A percentile compares a stretch with the other conserved stretches of the same genome.
Conservation (phyloP, 2,797 vertebrate species). For the Leptodactylus fallax region DNA sequence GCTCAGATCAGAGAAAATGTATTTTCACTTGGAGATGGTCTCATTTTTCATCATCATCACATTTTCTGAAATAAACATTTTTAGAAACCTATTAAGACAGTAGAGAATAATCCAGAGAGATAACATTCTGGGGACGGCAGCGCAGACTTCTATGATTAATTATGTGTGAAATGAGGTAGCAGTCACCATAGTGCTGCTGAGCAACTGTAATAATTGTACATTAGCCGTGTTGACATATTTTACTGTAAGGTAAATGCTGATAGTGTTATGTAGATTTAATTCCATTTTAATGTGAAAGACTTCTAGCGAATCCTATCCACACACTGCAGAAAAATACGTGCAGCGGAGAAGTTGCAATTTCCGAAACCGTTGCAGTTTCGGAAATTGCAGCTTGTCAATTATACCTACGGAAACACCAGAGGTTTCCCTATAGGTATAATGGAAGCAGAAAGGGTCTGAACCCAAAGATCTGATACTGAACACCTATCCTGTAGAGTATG, state of each 20-base stretch:
- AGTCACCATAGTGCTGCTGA: not conserved
- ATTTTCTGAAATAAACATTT: conserved; percentile 24
- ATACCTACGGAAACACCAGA: no score
- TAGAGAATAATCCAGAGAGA: conserved; percentile 31
- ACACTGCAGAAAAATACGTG: no score
- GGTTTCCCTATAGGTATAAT: no score
- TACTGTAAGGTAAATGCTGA: conserved; percentile 15
- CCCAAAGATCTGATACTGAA: no score
- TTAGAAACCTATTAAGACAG: conserved; percentile 16
- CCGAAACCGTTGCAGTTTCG: no score
- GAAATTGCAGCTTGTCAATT: no score
- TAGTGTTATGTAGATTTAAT: conserved; percentile 14
- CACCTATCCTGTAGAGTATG: no score
- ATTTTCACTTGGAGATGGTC: not conserved
- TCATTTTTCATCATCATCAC: conserved; percentile 4
- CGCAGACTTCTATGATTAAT: conserved; percentile 36
- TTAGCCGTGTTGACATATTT: conserved; percentile 34
- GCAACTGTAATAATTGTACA: conserved; percentile 38
- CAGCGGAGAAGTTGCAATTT: no score
- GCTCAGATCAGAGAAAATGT: not conserved
- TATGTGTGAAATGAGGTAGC: conserved; percentile 53
- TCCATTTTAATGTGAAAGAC: not conserved
- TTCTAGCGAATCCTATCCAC: no score
- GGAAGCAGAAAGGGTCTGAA: no score
- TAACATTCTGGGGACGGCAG: conserved; percentile 11